phyloP scores from a whole-genome alignment of 2,113 vertebrate genomes.

The Mus musculus region GRCm39 chr16:71522501-71523000 shows the following conservation, averaged over 20 bases:
- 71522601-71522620: background rate
- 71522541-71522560: conserved; percentile 1
- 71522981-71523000: background rate
- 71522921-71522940: background rate
- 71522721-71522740: background rate
- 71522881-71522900: accelerated
- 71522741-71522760: background rate
- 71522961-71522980: background rate
- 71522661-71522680: background rate
- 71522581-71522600: background rate
- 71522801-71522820: background rate
- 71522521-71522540: background rate
- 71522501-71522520: background rate
- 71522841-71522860: background rate
- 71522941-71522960: background rate
- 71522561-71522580: background rate
- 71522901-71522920: background rate
- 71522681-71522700: background rate
- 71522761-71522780: background rate
- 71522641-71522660: background rate
- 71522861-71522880: background rate
- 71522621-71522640: background rate
- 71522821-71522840: background rate
- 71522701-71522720: background rate
- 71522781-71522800: background rate